A percentile compares a stretch with the other conserved stretches of the same genome.
phyloP scores from a whole-genome alignment of 2,113 vertebrate species.

The Anhinga anhinga region DNA sequence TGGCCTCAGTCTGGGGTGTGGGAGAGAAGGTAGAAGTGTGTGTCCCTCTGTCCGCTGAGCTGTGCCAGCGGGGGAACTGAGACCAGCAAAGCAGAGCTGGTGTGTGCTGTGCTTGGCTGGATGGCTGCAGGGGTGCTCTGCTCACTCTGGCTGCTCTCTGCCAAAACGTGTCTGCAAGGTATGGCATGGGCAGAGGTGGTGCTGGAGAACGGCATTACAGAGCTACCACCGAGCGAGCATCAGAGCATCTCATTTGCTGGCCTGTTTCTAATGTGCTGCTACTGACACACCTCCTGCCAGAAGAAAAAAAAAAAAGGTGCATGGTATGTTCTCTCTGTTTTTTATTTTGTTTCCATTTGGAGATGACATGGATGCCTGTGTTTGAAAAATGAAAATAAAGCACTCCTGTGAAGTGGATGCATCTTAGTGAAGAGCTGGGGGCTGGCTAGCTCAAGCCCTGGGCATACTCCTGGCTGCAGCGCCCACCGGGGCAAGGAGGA shows the following conservation, averaged over 20 bases:
- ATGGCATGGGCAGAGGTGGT: accelerated
- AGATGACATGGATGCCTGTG: background rate
- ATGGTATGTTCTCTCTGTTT: background rate
- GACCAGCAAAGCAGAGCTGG: background rate
- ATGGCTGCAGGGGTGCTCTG: background rate
- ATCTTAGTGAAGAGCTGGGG: accelerated
- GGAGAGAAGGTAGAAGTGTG: background rate
- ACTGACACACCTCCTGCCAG: background rate
- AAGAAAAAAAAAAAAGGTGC: background rate
- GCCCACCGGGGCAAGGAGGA: accelerated
- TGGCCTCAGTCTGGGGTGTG: background rate
- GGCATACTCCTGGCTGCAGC: background rate
- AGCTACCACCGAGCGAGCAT: background rate
- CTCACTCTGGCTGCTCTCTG: background rate
- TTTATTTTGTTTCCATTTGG: background rate
- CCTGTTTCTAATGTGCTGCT: background rate
- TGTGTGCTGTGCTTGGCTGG: background rate
- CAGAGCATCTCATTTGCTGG: background rate
- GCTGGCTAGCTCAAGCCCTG: background rate
- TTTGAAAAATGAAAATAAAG: background rate
- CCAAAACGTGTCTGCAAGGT: accelerated
- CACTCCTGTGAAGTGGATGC: background rate
- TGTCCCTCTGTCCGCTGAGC: accelerated
- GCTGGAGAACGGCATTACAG: background rate
- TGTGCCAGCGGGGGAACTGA: accelerated